Evolutionary conservation across 2,888 invertebrate genomes (phyloP), one percentile per base, ranked within the genome.

Genomic region (Neocrepidodera transversa): DNA sequence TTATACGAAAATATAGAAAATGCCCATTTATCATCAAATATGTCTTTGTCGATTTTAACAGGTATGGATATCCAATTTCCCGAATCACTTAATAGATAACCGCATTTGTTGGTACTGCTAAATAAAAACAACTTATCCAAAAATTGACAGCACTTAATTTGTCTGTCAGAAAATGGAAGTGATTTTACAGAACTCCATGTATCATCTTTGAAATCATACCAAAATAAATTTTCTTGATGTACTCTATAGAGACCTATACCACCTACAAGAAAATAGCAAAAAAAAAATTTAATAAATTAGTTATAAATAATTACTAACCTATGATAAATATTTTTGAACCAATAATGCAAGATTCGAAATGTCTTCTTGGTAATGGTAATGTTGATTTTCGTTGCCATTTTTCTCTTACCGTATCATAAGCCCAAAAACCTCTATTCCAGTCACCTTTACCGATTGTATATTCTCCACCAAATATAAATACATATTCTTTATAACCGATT

Each of bases 401-500:
- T 32, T 75, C 74, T 55, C 66, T 66, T 28, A 77, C 69, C 1
- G 70, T 73, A 60, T 79, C 71, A 45, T 73, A 79, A 6, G 70
- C 65, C 77, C 75, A 78, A 54, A 79, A 68, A 63, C 74, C 74
- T 5, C 50, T 58, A 64, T 78, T 78, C 78, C 78, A 80, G 45
- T 71, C 60, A 0, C 78, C 76, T 53, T 62, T 68, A 6, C 78
- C 78, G 16, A 77, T 63, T 7, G 63, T 43, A 62, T 66, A 71
- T 67, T 79, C 77, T 7, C 79, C 79, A 10, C 79, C 80, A 60
- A 74, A 76, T 26, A 79, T 60, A 58, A 75, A 74, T 51, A 78
- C 65, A 50, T 71, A 73, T 57, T 75, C 72, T 64, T 77, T 78
- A 63, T 78, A 75, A 1, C 74, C 72, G 4, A 74, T 28, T 4